phyloP scores from a whole-genome alignment of 2,888 invertebrate species.

The Hirtodrosophila duncani region DNA sequence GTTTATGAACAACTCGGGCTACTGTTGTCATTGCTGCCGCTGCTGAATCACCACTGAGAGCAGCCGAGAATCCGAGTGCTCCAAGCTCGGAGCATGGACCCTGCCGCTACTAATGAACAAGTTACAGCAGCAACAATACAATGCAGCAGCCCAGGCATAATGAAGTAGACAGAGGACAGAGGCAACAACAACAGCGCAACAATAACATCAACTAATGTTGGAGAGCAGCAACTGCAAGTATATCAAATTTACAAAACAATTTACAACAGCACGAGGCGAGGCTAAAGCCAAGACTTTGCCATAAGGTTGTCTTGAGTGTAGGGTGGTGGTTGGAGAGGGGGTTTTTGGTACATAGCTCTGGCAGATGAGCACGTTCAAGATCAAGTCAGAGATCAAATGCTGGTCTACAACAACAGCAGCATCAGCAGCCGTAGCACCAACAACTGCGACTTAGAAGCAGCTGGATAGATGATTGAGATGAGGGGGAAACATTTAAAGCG shows the following conservation, averaged over 20 bases:
- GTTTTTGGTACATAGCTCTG: conserved; percentile 8
- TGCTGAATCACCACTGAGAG: no score
- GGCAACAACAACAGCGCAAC: conserved; percentile 7
- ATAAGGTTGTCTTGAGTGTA: background rate
- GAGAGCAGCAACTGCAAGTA: conserved; percentile 61
- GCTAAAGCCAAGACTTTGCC: conserved; percentile 1
- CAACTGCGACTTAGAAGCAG: conserved; percentile 15
- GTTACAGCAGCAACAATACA: conserved; percentile 20
- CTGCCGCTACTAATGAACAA: conserved; percentile 42
- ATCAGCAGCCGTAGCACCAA: conserved; percentile 10
- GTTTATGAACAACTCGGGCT: conserved; percentile 23
- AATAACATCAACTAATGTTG: no score
- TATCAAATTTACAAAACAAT: conserved; percentile 76
- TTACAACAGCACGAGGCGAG: conserved; percentile 57
- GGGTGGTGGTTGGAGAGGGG: background rate
- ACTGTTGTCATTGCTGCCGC: conserved; percentile 21
- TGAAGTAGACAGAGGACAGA: conserved; percentile 11
- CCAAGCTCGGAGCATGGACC: no score
- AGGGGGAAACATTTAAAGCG: background rate
- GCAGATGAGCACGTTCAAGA: conserved; percentile 69
- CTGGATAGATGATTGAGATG: no score
- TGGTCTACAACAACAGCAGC: conserved; percentile 19
- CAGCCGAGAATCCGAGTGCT: no score
- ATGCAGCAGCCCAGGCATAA: conserved; percentile 8
- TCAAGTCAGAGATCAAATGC: conserved; percentile 69